A percentile compares a stretch with the other conserved stretches of the same genome.
Evolutionary conservation across 2,888 invertebrate genomes (phyloP).

Genomic region (Bombyx huttoni): DNA sequence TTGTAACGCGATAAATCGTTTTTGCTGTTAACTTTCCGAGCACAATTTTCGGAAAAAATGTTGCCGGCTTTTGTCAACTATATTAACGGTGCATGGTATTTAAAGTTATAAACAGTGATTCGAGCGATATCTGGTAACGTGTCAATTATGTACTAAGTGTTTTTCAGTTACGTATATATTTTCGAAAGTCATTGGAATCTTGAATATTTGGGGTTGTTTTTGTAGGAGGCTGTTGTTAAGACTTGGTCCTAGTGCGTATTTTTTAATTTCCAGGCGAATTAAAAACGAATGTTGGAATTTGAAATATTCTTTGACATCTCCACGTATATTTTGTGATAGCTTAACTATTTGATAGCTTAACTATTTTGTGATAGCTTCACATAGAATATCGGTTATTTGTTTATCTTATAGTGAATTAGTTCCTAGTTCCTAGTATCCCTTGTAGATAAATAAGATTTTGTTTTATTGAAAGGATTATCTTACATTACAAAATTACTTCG

Average conservation of each 20-base stretch:
- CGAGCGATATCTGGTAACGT: slow-evolving; percentile 28
- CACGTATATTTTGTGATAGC: too few relatives aligned
- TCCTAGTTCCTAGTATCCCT: too few relatives aligned
- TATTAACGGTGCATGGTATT: slow-evolving; percentile 2
- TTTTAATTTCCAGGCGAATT: too few relatives aligned
- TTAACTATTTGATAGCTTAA: too few relatives aligned
- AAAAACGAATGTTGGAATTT: too few relatives aligned
- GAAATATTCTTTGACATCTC: too few relatives aligned
- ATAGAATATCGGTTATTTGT: too few relatives aligned
- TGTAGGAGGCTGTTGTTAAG: slow-evolving; percentile 44
- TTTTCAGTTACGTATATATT: slow-evolving; percentile 47
- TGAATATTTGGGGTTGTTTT: slow-evolving; percentile 56
- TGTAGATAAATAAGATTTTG: too few relatives aligned
- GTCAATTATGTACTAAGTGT: slow-evolving; percentile 55
- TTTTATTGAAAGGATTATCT: too few relatives aligned
- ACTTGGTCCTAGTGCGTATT: slow-evolving; percentile 35
- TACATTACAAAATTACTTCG: too few relatives aligned
- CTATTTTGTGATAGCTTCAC: too few relatives aligned
- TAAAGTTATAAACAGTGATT: not conserved
- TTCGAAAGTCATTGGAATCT: slow-evolving; percentile 51
- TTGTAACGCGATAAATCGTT: slow-evolving; percentile 29
- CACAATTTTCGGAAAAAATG: slow-evolving; percentile 16
- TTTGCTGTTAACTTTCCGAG: slow-evolving; percentile 17
- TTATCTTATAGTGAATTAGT: too few relatives aligned
- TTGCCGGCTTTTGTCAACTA: slow-evolving; percentile 3